Conservation (phyloP, 2,113 vertebrate species). For the Balaeniceps rex region DNA sequence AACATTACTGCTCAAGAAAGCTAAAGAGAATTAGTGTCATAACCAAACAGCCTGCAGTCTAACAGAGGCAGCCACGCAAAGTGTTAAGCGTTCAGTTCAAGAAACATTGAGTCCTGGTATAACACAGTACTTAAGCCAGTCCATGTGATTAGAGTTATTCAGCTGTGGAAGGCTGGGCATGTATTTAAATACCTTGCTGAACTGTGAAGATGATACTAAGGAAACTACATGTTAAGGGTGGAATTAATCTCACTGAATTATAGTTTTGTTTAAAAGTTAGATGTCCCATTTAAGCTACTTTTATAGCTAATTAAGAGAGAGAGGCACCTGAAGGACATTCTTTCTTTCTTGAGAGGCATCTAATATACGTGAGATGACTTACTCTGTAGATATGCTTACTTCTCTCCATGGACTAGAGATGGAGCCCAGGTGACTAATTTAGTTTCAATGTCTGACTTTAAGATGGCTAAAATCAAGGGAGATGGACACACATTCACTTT, state of each 20-base stretch:
- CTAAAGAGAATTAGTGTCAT: not conserved
- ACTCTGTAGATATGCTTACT: not conserved
- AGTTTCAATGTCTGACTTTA: not conserved
- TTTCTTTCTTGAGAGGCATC: not conserved
- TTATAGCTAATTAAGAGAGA: not conserved
- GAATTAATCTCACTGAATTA: not conserved
- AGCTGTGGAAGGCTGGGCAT: not conserved
- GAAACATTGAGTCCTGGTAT: not conserved
- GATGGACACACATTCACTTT: not conserved
- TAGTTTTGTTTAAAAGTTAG: not conserved
- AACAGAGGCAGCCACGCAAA: not conserved
- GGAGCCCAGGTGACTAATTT: not conserved
- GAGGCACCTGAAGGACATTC: not conserved
- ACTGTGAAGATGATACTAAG: not conserved
- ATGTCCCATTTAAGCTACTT: not conserved
- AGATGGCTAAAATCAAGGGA: not conserved
- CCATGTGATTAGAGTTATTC: not conserved
- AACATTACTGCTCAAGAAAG: not conserved
- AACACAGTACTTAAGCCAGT: not conserved
- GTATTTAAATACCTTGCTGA: not conserved
- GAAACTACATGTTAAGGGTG: not conserved
- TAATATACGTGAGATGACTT: not conserved
- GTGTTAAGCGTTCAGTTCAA: not conserved
- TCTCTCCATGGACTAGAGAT: not conserved
- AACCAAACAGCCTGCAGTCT: not conserved